Conservation (phyloP, 2,888 invertebrate species). For the Erpobdella octoculata region DNA sequence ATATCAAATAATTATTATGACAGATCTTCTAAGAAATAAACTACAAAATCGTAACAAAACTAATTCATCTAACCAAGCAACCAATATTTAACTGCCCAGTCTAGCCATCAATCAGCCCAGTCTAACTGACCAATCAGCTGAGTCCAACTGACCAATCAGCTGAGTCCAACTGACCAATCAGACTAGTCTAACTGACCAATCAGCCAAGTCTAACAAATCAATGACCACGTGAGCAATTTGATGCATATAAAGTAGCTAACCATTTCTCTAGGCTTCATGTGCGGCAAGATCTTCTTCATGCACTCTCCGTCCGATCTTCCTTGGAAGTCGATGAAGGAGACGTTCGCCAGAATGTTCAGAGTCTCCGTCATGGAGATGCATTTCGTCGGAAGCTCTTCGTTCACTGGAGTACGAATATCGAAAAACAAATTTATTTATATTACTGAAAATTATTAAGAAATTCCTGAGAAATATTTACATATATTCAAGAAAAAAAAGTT, state of each 20-base stretch:
- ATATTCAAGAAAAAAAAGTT: too few relatives aligned
- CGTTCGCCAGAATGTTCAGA: constrained; percentile 71
- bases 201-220: too few relatives aligned
- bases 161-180: too few relatives aligned
- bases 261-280: constrained; percentile 70
- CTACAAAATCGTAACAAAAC: neutral
- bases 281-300: constrained; percentile 63
- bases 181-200: too few relatives aligned
- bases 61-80: neutral
- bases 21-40: neutral
- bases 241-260: too few relatives aligned
- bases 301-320: constrained; percentile 66
- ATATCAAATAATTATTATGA: neutral
- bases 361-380: constrained; percentile 69
- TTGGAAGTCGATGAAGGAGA: constrained; percentile 93
- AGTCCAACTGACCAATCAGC: too few relatives aligned
- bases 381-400: constrained; percentile 76
- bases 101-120: neutral
- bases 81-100: too few relatives aligned
- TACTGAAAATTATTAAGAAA: too few relatives aligned
- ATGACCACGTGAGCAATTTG: too few relatives aligned
- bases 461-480: too few relatives aligned
- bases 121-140: too few relatives aligned
- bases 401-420: constrained; percentile 10
- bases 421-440: too few relatives aligned